Percentiles rank a stretch among this genome's conserved stretches.
phyloP scores from a whole-genome alignment of 2,113 vertebrate genomes.

The Muntiacus muntjak region DNA sequence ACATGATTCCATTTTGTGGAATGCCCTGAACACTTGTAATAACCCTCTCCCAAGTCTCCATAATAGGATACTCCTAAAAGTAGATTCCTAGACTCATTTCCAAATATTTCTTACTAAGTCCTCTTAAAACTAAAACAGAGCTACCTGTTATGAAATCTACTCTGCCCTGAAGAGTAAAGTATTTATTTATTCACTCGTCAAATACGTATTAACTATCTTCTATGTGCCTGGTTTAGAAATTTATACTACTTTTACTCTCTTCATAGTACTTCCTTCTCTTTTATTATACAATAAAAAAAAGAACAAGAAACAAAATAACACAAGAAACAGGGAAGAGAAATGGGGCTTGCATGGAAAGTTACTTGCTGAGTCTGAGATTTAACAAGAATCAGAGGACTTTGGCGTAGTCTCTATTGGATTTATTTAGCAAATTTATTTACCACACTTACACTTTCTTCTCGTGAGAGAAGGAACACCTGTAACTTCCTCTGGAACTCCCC shows the following conservation, averaged over 20 bases:
- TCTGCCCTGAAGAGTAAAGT: neutral
- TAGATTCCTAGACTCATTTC: neutral
- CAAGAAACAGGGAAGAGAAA: neutral
- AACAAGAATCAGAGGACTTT: neutral
- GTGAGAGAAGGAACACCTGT: neutral
- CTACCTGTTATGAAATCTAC: neutral
- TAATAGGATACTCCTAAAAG: neutral
- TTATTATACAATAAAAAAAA: neutral
- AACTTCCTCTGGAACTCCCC: conserved; percentile 72
- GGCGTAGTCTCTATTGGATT: neutral
- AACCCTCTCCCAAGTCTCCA: neutral
- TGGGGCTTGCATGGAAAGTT: neutral
- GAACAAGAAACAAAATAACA: neutral
- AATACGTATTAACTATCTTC: neutral
- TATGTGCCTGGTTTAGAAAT: neutral
- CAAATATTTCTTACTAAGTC: neutral
- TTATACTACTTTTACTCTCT: neutral
- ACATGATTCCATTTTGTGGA: neutral
- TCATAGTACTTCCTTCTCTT: neutral
- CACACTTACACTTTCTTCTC: conserved; percentile 8
- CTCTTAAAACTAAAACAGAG: neutral
- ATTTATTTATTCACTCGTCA: neutral
- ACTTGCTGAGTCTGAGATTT: neutral
- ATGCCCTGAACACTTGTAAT: neutral
- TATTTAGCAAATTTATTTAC: conserved; percentile 50